Evolutionary conservation across 2,797 vertebrate genomes (phyloP), one percentile per base, ranked within the genome.

Genomic region (Toxotes lorentzi): DNA sequence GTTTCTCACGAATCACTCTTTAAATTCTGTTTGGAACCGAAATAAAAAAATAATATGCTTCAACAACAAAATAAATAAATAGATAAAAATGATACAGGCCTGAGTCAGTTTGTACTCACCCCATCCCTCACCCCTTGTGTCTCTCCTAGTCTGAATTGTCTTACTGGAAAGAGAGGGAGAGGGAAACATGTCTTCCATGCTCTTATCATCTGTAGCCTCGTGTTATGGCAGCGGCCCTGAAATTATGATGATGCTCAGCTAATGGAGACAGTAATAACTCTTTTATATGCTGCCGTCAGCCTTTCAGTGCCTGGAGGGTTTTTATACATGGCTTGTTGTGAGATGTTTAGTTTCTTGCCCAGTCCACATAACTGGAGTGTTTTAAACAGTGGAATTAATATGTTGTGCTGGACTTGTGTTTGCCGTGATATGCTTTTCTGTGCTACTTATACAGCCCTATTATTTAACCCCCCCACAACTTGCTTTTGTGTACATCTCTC

Each of bases 221-320:
- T 41, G 40, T 74, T 70, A 40, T 59, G 70, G 51, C 54, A 48
- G 56, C 47, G 35, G 56, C 57, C 57, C 47, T 27, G 61, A 63
- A 78, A 53, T 85, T 81, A 82, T 60, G 79, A 68, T 81, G 74
- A 73, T 78, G 66, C 41, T 54, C 40, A 54, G 16, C 56, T 84
- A 82, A 87, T 84, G 78, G 73, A 75, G 79, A 84, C 51, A 47
- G 50, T 76, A 76, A 84, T 76, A 84, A 78, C 59, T 73, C 59
- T 73, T 70, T 69, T 38, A 84, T 63, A 56, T 66, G 68, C 41
- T 30, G 30, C 73, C 7, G 2, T 62, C 60, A 73, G 67, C 43
- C 71, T 53, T 56, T 45, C 62, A 71, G 81, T 75, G 73, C 63
- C 54, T 50, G 32, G 9, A 48, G 63, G 51, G 13, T 76, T 80